A percentile compares a stretch with the other conserved stretches of the same genome.
These are phyloP conservation scores for Illadopsis cleaveri DNA, from an alignment of 2,113 vertebrate species.

Conservation along the genomic window DNA sequence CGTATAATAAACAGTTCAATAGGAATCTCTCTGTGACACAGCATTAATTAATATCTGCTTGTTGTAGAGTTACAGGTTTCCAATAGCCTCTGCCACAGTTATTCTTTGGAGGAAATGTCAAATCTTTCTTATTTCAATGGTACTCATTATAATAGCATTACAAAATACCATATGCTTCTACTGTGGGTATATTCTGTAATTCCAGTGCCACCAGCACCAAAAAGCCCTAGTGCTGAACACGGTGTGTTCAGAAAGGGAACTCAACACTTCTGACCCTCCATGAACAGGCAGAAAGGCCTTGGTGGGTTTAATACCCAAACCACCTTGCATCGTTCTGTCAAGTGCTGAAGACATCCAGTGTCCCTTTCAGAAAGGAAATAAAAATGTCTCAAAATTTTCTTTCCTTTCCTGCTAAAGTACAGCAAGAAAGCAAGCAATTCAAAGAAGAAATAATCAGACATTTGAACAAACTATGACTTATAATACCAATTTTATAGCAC, in stretches of 20 bases:
- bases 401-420: not conserved
- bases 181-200: slow-evolving; percentile 32
- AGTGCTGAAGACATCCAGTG: not conserved
- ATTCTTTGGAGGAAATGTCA: not conserved
- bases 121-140: slow-evolving; percentile 45
- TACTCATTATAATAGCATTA: slow-evolving; percentile 36
- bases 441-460: not conserved
- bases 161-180: slow-evolving; percentile 11
- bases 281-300: not conserved
- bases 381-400: not conserved
- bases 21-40: not conserved
- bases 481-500: not conserved
- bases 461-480: not conserved
- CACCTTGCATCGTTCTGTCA: not conserved
- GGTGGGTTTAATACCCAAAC: not conserved
- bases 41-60: slow-evolving; percentile 50
- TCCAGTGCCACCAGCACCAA: slow-evolving; percentile 3
- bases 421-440: not conserved
- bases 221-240: not conserved
- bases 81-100: not conserved
- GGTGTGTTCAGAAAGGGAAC: not conserved
- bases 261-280: not conserved
- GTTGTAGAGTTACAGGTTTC: slow-evolving; percentile 22
- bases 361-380: not conserved
- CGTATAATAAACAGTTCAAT: slow-evolving; percentile 34